Evolutionary conservation across 2,888 invertebrate genomes (phyloP).

Genomic region (Ganaspis brasiliensis): DNA sequence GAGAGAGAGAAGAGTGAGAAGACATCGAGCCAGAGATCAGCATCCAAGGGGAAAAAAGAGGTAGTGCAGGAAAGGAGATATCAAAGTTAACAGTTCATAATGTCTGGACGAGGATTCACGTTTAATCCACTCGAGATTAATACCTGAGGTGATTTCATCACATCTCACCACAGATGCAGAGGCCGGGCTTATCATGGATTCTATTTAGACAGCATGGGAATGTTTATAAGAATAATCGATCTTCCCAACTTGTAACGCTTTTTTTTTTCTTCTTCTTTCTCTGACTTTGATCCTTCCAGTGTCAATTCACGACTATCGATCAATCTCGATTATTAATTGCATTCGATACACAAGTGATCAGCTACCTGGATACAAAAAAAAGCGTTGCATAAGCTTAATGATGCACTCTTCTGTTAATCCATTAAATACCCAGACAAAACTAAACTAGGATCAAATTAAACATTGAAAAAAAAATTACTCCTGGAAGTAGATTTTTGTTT

Average conservation of each 20-base stretch:
- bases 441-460: too few species aligned
- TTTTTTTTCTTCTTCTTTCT: conserved; percentile 54
- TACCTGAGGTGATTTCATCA: conserved; percentile 57
- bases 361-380: not conserved
- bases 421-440: not conserved
- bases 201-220: conserved; percentile 72
- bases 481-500: too few species aligned
- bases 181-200: conserved; percentile 52
- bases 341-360: not conserved
- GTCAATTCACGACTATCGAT: conserved; percentile 27
- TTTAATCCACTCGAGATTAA: conserved; percentile 56
- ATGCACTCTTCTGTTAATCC: not conserved
- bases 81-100: conserved; percentile 56
- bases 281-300: conserved; percentile 34
- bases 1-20: conserved; percentile 45
- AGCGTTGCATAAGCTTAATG: not conserved
- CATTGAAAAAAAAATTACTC: too few species aligned
- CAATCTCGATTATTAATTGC: conserved; percentile 13
- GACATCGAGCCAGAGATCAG: conserved; percentile 45
- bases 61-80: conserved; percentile 55
- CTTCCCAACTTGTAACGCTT: conserved; percentile 53
- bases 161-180: conserved; percentile 45
- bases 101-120: conserved; percentile 53
- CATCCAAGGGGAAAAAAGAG: conserved; percentile 37
- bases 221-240: conserved; percentile 67